Conservation (phyloP, 2,113 vertebrate species). For the Dicrurus megarhynchus region DNA sequence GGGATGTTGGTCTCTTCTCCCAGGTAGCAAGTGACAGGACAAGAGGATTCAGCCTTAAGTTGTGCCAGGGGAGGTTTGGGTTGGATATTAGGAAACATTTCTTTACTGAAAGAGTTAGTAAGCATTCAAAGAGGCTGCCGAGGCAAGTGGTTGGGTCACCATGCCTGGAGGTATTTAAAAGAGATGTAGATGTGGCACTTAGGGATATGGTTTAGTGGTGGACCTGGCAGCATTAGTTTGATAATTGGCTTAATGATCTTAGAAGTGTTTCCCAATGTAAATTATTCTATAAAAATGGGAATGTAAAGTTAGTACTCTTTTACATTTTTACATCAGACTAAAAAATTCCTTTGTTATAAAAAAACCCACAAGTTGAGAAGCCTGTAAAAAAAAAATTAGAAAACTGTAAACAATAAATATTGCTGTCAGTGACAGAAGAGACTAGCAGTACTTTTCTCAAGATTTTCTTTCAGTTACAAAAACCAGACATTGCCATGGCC, state of each 20-base stretch:
- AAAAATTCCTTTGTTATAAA: neutral
- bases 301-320: conserved; percentile 22
- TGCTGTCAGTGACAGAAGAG: neutral
- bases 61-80: neutral
- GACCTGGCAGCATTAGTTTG: neutral
- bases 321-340: neutral
- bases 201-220: neutral
- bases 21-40: neutral
- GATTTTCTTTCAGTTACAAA: neutral
- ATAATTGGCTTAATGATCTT: neutral
- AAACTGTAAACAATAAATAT: neutral
- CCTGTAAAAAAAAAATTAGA: neutral
- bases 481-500: neutral
- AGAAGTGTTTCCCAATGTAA: neutral
- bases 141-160: too few relatives aligned
- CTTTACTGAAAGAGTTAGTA: neutral
- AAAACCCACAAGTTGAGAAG: neutral
- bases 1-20: neutral
- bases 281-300: neutral
- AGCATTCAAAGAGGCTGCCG: neutral
- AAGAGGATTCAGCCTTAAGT: neutral
- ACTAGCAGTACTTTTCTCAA: neutral
- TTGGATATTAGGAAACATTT: neutral
- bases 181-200: neutral
- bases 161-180: neutral